Evolutionary conservation across 2,797 vertebrate genomes (phyloP).

Genomic region (Myotis vivesi): DNA sequence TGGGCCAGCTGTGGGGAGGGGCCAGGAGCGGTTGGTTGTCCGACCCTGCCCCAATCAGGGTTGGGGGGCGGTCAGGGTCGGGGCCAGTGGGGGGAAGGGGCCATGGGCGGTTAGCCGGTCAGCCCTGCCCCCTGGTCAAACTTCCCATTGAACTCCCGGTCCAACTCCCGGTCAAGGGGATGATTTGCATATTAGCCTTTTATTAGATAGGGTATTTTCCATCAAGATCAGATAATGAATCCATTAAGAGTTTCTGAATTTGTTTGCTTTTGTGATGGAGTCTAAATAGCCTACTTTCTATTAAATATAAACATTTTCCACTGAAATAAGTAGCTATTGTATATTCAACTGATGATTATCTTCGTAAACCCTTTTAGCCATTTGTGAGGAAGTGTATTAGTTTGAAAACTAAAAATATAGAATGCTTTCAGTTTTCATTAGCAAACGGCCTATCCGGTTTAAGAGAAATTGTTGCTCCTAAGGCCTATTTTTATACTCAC

Average conservation of each 20-base stretch:
- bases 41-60: fast-evolving
- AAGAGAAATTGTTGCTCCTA: conserved; percentile 79
- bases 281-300: conserved; percentile 22
- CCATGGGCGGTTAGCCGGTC: too few species aligned
- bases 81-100: too few species aligned
- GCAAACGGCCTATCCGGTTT: conserved; percentile 57
- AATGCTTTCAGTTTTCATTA: conserved; percentile 58
- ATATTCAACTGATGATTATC: neutral
- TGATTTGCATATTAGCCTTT: too few species aligned
- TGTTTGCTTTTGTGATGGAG: neutral
- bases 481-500: neutral
- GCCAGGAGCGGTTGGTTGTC: too few species aligned
- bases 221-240: neutral
- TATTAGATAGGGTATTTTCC: neutral
- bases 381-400: conserved; percentile 35
- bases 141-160: too few species aligned
- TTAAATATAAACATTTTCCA: conserved; percentile 56
- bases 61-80: too few species aligned
- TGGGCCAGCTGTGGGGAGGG: too few species aligned
- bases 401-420: conserved; percentile 36
- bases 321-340: neutral
- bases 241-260: conserved; percentile 17
- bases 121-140: too few species aligned
- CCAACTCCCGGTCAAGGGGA: too few species aligned
- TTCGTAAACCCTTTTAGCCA: neutral